These are phyloP conservation scores for Drosophila lacteicornis DNA, from an alignment of 1,140 invertebrate species.

Conservation along the genomic window DNA sequence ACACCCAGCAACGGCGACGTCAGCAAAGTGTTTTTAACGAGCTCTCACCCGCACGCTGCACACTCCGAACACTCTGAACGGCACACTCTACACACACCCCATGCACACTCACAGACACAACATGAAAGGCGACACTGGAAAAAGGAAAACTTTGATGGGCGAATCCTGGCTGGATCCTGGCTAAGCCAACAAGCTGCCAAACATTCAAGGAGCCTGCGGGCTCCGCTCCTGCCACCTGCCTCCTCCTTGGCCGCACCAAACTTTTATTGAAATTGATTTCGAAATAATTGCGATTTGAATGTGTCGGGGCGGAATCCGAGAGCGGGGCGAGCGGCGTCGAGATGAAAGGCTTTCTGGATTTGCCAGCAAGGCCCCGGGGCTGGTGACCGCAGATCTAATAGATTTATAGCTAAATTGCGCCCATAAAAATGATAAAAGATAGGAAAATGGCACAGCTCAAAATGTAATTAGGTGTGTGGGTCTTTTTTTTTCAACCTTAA, in stretches of 20 bases:
- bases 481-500: slow-evolving; percentile 10
- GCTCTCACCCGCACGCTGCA: slow-evolving; percentile 44
- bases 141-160: slow-evolving; percentile 65
- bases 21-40: slow-evolving; percentile 82
- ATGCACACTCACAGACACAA: slow-evolving; percentile 31
- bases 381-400: slow-evolving; percentile 60
- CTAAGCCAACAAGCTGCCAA: slow-evolving; percentile 78
- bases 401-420: slow-evolving; percentile 67
- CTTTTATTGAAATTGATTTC: slow-evolving; percentile 83
- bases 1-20: slow-evolving; percentile 61
- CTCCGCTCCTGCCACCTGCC: slow-evolving; percentile 19
- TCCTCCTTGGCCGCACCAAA: slow-evolving; percentile 30
- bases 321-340: slow-evolving; percentile 3
- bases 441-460: slow-evolving; percentile 27
- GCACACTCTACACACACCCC: background rate
- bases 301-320: slow-evolving; percentile 33
- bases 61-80: slow-evolving; percentile 5
- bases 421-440: slow-evolving; percentile 40
- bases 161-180: slow-evolving; percentile 38
- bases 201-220: slow-evolving; percentile 37
- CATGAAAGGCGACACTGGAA: slow-evolving; percentile 52
- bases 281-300: slow-evolving; percentile 79
- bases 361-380: slow-evolving; percentile 31
- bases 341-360: slow-evolving; percentile 39
- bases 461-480: slow-evolving; percentile 52